Evolutionary conservation across 2,113 vertebrate species (phyloP).

Genomic region (Pluvialis apricaria): DNA sequence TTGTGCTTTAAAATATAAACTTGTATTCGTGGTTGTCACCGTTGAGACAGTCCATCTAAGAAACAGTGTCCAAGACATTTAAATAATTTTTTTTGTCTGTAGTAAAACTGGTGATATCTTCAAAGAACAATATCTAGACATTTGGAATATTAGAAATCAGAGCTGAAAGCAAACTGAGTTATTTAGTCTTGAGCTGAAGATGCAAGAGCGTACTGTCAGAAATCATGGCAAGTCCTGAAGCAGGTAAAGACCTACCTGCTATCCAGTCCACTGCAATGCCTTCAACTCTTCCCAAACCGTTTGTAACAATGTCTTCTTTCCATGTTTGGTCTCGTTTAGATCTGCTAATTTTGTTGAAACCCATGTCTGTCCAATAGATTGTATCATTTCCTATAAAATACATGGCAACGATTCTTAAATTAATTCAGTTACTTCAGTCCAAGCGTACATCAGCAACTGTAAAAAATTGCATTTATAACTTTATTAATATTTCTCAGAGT

Average conservation of each 20-base stretch:
- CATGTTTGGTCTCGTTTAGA: slow-evolving; percentile 95
- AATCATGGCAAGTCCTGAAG: not conserved
- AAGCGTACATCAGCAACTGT: not conserved
- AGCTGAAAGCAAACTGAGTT: not conserved
- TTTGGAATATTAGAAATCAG: not conserved
- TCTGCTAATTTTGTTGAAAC: slow-evolving; percentile 94
- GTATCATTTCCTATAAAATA: slow-evolving; percentile 89
- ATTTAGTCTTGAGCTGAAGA: not conserved
- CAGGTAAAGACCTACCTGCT: slow-evolving; percentile 75
- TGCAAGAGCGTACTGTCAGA: not conserved
- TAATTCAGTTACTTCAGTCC: not conserved
- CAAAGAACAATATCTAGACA: not conserved
- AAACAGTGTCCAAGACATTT: not conserved
- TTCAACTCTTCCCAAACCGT: slow-evolving; percentile 94
- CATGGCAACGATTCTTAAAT: not conserved
- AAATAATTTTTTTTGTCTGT: not conserved
- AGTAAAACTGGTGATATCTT: not conserved
- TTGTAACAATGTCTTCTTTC: slow-evolving; percentile 95
- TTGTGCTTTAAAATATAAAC: not conserved
- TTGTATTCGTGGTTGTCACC: not conserved
- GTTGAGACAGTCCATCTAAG: not conserved
- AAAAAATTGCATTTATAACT: not conserved
- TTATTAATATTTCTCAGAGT: not conserved
- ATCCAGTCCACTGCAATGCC: slow-evolving; percentile 98
- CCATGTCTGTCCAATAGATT: slow-evolving; percentile 99